A percentile compares a stretch with the other conserved stretches of the same genome.
Conservation (phyloP, 2,888 invertebrate genomes). For the Drosophila nigricruria region DNA sequence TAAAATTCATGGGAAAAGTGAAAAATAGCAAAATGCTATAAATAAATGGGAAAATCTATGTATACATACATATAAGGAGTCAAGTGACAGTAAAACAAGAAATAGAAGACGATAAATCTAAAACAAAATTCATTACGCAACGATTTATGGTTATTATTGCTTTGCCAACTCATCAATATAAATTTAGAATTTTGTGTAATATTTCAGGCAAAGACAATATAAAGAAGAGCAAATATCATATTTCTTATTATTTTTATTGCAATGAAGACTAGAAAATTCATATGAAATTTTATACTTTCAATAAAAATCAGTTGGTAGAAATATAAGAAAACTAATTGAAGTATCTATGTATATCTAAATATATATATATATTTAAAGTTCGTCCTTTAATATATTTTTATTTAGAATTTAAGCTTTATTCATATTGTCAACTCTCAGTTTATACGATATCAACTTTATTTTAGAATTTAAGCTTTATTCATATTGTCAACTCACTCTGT, state of each 20-base stretch:
- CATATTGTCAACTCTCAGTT: not conserved
- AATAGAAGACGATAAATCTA: not conserved
- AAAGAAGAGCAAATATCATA: not conserved
- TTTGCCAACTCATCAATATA: not conserved
- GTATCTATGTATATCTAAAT: not conserved
- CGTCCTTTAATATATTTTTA: not conserved
- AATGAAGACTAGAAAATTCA: not conserved
- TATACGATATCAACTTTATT: not conserved
- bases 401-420: not conserved
- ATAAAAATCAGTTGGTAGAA: not conserved
- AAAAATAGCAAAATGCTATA: not conserved
- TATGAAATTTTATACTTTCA: not conserved
- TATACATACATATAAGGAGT: not conserved
- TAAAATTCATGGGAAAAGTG: not conserved
- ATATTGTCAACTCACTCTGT: not conserved
- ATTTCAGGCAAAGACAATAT: not conserved
- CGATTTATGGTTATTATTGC: slow-evolving; percentile 5
- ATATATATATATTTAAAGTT: not conserved
- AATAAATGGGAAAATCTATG: not conserved
- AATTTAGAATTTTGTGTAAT: not conserved
- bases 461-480: not conserved
- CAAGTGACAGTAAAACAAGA: not conserved
- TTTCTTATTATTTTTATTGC: not conserved
- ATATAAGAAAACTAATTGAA: not conserved
- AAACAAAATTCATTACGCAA: not conserved